Evolutionary conservation across 1,140 invertebrate genomes (phyloP), one percentile per base, ranked within the genome.

Genomic region (Bombus waltoni): DNA sequence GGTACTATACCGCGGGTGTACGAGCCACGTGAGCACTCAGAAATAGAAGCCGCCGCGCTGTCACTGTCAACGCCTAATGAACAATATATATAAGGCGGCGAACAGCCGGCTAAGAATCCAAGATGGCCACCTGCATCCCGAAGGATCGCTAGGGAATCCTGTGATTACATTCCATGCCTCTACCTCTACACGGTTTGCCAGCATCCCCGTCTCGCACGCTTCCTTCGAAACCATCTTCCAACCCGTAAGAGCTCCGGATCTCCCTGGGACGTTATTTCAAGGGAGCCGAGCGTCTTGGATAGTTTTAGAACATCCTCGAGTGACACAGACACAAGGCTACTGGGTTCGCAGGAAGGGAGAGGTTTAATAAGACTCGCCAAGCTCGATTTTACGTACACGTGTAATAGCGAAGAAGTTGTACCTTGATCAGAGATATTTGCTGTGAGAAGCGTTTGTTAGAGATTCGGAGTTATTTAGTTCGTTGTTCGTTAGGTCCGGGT

Each of bases 41-140:
- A 90, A 87, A 89, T 90, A 90, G 88, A 89, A 90, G 82, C 88
- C 62, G 76, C 83, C 66, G 68, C 42, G 76, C 87, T 90, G 91
- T 93, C 93, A 93, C 87, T 93, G 91, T 93, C 93, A 93, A 93
- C 93, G 91, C 85, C 86, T 93, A 93, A 93, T 93, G 93, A 93
- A 93, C 92, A 93, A 92, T 93, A 93, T 92, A 90, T 66, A 62
- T 62, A 62, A 92, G 90, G 66, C 77, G 62, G 81, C 10, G 80
- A 85, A 78, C 89, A 91, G 70, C 74, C 74, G 68, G 92, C 91
- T 93, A 93, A 93, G 92, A 93, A 93, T 93, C 91, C 92, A 93
- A 91, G 86, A 93, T 93, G 92, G 92, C 92, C 88, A 91, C 92
- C 86, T 82, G 90, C 89, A 90, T 93, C 92, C 88, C 91, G 91